These are phyloP conservation scores for Chaetura pelagica DNA, from an alignment of 2,113 vertebrate species.

Conservation along the genomic window DNA sequence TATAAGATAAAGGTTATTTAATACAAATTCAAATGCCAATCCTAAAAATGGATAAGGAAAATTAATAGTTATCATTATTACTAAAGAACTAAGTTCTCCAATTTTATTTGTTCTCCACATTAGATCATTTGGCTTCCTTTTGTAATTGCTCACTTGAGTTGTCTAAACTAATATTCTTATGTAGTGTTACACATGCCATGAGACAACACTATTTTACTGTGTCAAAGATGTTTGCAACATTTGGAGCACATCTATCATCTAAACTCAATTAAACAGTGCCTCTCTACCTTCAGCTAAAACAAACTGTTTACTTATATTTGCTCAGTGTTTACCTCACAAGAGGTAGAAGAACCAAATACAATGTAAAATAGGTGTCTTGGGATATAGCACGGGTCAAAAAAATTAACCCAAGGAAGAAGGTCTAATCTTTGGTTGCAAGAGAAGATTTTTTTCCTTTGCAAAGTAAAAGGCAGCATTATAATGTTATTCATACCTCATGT, in stretches of 20 bases:
- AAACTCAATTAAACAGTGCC: conserved; percentile 83
- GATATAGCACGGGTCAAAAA: conserved; percentile 84
- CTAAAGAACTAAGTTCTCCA: conserved; percentile 8
- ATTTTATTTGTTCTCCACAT: conserved; percentile 57
- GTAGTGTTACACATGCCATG: conserved; percentile 68
- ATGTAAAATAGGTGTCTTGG: conserved; percentile 80
- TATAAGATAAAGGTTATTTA: neutral
- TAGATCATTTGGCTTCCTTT: conserved; percentile 69
- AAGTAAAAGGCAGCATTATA: conserved; percentile 83
- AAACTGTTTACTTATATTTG: conserved; percentile 87
- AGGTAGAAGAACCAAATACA: conserved; percentile 81
- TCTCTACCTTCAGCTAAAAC: conserved; percentile 84
- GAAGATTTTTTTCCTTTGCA: conserved; percentile 73
- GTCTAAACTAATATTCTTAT: conserved; percentile 72
- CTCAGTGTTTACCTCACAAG: conserved; percentile 85
- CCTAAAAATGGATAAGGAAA: conserved; percentile 12
- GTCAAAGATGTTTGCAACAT: conserved; percentile 79
- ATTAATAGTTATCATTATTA: neutral
- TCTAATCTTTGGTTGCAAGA: conserved; percentile 76
- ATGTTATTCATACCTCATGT: conserved; percentile 83
- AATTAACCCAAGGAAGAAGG: conserved; percentile 82
- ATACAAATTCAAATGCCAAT: conserved; percentile 16
- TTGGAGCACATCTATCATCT: conserved; percentile 87
- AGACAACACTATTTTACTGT: conserved; percentile 79
- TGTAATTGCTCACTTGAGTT: conserved; percentile 63